phyloP scores from a whole-genome alignment of 1,140 invertebrate species.

The Pollicipes pollicipes region DNA sequence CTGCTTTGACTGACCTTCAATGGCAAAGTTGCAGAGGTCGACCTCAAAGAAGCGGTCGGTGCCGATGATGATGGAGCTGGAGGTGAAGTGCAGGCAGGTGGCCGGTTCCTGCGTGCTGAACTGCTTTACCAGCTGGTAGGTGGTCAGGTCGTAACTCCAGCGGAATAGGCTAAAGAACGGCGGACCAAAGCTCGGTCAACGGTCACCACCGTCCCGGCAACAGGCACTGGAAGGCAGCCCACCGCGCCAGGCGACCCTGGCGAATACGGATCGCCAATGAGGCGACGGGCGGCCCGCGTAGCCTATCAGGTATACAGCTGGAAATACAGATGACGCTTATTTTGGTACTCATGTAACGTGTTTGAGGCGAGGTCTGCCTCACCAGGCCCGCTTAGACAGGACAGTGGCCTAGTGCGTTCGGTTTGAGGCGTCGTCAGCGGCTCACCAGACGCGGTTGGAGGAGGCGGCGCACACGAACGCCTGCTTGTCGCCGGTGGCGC shows the following conservation, averaged over 20 bases:
- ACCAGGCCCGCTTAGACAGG: too few species aligned
- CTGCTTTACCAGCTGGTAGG: conserved; percentile 22
- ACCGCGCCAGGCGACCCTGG: too few species aligned
- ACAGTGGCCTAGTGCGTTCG: too few species aligned
- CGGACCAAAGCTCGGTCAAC: background rate
- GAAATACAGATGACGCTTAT: too few species aligned
- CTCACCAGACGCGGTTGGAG: conserved; percentile 39
- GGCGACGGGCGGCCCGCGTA: too few species aligned
- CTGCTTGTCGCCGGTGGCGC: conserved; percentile 18
- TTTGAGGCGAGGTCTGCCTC: too few species aligned
- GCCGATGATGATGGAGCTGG: conserved; percentile 49
- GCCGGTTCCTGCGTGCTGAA: conserved; percentile 51
- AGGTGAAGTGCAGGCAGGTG: conserved; percentile 50
- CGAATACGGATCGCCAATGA: too few species aligned
- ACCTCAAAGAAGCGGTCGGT: conserved; percentile 64
- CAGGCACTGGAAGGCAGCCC: too few species aligned
- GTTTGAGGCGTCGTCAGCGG: too few species aligned
- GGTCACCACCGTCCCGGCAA: too few species aligned
- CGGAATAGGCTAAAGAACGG: background rate
- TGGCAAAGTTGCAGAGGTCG: conserved; percentile 43
- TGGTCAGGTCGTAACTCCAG: background rate
- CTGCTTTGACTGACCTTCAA: conserved; percentile 43
- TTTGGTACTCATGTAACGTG: too few species aligned
- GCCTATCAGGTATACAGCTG: too few species aligned
- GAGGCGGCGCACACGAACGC: conserved; percentile 43